These are phyloP conservation scores for Neotoma lepida DNA, from an alignment of 2,113 vertebrate genomes.

Conservation along the genomic window DNA sequence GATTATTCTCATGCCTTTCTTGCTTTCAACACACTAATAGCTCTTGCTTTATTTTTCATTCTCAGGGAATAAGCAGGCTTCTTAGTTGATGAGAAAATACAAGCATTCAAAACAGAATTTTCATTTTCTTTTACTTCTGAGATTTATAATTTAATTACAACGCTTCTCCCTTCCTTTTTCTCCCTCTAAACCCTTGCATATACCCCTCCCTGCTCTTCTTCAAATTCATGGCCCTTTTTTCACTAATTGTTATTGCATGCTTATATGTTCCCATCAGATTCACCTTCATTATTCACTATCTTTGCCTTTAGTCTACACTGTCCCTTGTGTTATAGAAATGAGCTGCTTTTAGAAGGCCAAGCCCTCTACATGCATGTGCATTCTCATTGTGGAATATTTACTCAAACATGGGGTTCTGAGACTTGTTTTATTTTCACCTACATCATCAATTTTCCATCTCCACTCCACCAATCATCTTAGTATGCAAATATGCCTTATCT, in stretches of 20 bases:
- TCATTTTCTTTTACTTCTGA: neutral
- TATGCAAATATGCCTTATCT: neutral
- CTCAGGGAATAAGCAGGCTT: neutral
- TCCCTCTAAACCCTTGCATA: neutral
- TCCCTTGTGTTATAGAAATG: neutral
- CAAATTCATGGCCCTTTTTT: neutral
- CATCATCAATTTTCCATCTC: neutral
- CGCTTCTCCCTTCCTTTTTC: neutral
- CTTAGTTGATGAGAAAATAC: slow-evolving; percentile 37
- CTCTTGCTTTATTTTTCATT: slow-evolving; percentile 12
- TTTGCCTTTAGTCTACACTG: neutral
- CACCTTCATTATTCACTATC: neutral
- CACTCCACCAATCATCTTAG: neutral
- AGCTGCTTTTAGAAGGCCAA: slow-evolving; percentile 1
- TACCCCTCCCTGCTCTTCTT: neutral
- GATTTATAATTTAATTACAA: neutral
- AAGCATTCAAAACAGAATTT: slow-evolving; percentile 3
- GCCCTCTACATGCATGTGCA: neutral
- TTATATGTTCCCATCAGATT: neutral
- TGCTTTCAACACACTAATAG: neutral
- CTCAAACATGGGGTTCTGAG: neutral
- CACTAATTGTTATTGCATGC: neutral
- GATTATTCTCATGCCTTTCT: slow-evolving; percentile 1
- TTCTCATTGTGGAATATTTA: slow-evolving; percentile 15
- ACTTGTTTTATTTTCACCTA: neutral